Conservation (phyloP, 1,140 invertebrate genomes). For the Linepithema humile region DNA sequence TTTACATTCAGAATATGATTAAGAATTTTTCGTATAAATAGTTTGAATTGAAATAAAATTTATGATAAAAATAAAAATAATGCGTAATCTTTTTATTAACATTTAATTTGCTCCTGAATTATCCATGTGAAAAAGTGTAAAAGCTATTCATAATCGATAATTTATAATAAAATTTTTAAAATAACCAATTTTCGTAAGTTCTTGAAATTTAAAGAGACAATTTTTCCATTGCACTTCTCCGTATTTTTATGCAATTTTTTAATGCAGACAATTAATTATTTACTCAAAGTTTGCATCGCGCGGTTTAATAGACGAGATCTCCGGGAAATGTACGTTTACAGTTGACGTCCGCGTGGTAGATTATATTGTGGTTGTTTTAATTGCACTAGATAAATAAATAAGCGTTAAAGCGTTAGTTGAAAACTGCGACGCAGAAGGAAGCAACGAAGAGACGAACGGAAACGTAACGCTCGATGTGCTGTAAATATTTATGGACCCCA, state of each 20-base stretch:
- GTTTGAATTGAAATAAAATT: background rate
- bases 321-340: background rate
- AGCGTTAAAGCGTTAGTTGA: no score
- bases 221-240: background rate
- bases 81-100: no score
- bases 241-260: slow-evolving; percentile 1
- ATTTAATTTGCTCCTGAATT: no score
- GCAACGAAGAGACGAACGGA: background rate
- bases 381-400: slow-evolving; percentile 44
- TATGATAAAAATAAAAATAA: no score
- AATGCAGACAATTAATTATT: background rate
- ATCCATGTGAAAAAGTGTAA: no score
- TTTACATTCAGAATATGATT: background rate
- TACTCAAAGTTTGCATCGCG: background rate
- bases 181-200: background rate
- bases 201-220: background rate
- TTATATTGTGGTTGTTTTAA: background rate
- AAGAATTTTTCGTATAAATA: background rate
- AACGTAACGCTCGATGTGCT: background rate
- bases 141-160: no score
- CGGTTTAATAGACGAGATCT: background rate
- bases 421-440: background rate
- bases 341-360: background rate
- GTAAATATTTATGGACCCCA: slow-evolving; percentile 56
- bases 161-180: no score